phyloP scores from a whole-genome alignment of 2,888 invertebrate genomes.

The Automeris io region DNA sequence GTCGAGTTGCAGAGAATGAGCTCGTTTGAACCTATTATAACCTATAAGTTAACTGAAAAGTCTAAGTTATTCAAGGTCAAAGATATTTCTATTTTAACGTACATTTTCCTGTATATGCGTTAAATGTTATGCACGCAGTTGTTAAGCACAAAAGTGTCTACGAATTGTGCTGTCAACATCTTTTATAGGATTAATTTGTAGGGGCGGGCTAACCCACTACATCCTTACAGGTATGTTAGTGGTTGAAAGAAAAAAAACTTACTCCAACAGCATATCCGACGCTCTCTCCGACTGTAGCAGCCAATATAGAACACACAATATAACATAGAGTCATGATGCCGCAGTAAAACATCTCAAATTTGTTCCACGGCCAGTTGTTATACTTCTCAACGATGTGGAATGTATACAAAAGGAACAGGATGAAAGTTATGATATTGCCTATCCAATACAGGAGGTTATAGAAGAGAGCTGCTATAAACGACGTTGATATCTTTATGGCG shows the following conservation, averaged over 20 bases:
- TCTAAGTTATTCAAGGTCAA: too few relatives aligned
- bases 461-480: slow-evolving; percentile 81
- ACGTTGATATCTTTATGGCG: slow-evolving; percentile 81
- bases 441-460: slow-evolving; percentile 88
- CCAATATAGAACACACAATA: slow-evolving; percentile 84
- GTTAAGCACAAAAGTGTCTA: too few relatives aligned
- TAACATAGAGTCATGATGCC: slow-evolving; percentile 82
- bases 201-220: too few relatives aligned
- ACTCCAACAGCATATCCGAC: slow-evolving; percentile 84
- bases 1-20: too few relatives aligned
- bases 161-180: too few relatives aligned
- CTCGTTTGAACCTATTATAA: too few relatives aligned
- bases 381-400: slow-evolving; percentile 91
- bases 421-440: slow-evolving; percentile 86
- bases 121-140: too few relatives aligned
- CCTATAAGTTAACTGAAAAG: too few relatives aligned
- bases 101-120: too few relatives aligned
- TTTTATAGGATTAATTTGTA: too few relatives aligned
- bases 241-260: slow-evolving; percentile 74
- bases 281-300: slow-evolving; percentile 77
- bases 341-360: slow-evolving; percentile 86
- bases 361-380: slow-evolving; percentile 88
- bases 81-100: too few relatives aligned
- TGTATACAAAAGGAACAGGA: slow-evolving; percentile 84
- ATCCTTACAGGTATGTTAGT: too few relatives aligned